phyloP scores from a whole-genome alignment of 2,888 invertebrate species.

The Cryptus viduatorius region DNA sequence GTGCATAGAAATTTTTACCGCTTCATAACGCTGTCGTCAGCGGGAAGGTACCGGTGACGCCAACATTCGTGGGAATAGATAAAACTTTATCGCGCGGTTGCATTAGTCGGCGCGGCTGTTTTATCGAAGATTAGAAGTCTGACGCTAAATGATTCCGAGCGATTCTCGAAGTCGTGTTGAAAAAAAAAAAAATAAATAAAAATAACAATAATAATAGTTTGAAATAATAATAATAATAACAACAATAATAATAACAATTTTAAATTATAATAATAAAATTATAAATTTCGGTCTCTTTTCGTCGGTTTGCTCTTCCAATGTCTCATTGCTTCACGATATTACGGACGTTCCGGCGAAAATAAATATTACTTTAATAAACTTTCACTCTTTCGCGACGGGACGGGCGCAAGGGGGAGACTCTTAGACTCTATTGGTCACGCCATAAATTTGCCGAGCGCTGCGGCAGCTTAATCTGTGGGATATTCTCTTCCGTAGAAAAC shows the following conservation, averaged over 20 bases:
- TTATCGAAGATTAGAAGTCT: slow-evolving; percentile 14
- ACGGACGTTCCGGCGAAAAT: slow-evolving; percentile 9
- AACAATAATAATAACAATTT: no score
- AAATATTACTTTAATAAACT: slow-evolving; percentile 39
- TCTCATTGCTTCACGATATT: neutral
- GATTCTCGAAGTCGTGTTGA: neutral
- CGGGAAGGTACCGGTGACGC: slow-evolving; percentile 21
- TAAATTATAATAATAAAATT: no score
- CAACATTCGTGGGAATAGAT: slow-evolving; percentile 22
- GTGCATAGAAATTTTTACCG: neutral
- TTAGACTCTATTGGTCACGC: neutral
- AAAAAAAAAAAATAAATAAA: neutral
- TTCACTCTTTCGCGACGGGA: slow-evolving; percentile 33
- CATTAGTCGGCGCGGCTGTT: neutral
- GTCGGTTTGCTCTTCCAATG: neutral
- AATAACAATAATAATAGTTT: neutral
- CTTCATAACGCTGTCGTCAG: neutral
- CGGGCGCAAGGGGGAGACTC: slow-evolving; percentile 12
- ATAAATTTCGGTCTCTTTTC: neutral
- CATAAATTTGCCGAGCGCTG: neutral
- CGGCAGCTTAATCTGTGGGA: neutral
- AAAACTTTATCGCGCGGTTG: slow-evolving; percentile 14
- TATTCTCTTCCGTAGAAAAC: neutral
- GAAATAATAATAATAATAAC: no score
- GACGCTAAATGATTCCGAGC: neutral